A percentile compares a stretch with the other conserved stretches of the same genome.
Evolutionary conservation across 2,888 invertebrate species (phyloP).

Genomic region (Aspidapion aeneum): DNA sequence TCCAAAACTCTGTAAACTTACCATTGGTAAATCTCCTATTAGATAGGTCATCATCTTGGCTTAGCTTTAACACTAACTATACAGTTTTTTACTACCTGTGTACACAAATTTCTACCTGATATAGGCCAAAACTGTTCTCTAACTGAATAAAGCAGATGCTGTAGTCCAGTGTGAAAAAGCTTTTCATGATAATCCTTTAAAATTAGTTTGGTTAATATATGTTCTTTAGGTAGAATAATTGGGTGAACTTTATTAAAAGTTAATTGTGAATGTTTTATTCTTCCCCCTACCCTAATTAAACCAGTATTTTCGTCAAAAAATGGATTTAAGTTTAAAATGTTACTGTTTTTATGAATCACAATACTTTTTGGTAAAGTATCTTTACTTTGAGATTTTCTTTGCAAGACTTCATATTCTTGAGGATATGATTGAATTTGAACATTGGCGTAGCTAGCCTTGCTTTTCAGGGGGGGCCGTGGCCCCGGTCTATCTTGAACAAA

Average conservation of each 20-base stretch:
- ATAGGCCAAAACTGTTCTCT: constrained; percentile 15
- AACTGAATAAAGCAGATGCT: constrained; percentile 18
- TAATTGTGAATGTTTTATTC: constrained; percentile 16
- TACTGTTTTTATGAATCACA: constrained; percentile 6
- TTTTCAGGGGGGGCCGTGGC: no score
- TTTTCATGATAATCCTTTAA: constrained; percentile 6
- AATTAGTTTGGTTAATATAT: constrained; percentile 11
- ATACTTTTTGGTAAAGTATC: not conserved
- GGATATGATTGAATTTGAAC: not conserved
- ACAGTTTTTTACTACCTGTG: constrained; percentile 9
- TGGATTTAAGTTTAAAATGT: constrained; percentile 8
- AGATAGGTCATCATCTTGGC: not conserved
- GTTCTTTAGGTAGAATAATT: constrained; percentile 27
- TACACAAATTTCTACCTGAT: not conserved
- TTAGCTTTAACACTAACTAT: constrained; percentile 10
- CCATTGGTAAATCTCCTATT: constrained; percentile 4
- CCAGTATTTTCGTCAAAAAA: constrained; percentile 16
- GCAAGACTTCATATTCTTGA: not conserved
- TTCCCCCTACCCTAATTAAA: constrained; percentile 33
- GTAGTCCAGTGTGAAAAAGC: constrained; percentile 12
- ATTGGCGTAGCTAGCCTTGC: no score
- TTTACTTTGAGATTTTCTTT: not conserved
- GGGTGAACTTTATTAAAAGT: constrained; percentile 26
- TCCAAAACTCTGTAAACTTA: not conserved
- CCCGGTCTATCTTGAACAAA: no score